These are phyloP conservation scores for Canis aureus DNA, from an alignment of 2,113 vertebrate species.

Conservation along the genomic window DNA sequence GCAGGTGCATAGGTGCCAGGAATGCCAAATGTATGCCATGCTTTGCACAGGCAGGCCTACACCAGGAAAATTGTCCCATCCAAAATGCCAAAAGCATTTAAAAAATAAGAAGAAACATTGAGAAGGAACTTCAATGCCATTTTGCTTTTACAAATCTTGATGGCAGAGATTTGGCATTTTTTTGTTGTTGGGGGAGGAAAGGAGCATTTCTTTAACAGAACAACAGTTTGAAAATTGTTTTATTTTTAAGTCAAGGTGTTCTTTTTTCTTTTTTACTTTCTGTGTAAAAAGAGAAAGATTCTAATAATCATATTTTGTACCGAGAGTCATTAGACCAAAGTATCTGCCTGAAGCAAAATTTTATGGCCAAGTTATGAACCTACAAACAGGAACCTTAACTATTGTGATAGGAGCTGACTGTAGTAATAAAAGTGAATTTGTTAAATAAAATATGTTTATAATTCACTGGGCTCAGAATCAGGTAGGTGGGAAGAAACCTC, in stretches of 20 bases:
- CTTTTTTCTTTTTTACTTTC: conserved; percentile 29
- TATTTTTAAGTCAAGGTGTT: conserved; percentile 56
- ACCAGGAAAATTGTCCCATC: background rate
- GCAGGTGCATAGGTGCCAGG: background rate
- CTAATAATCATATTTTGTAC: conserved; percentile 81
- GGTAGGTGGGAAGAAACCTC: conserved; percentile 79
- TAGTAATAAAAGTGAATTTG: conserved; percentile 84
- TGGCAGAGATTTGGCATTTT: background rate
- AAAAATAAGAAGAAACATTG: background rate
- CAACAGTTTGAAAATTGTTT: conserved; percentile 63
- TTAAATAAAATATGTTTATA: conserved; percentile 86
- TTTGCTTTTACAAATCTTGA: background rate
- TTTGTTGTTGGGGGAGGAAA: background rate
- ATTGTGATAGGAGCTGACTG: conserved; percentile 73
- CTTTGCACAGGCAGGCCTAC: background rate
- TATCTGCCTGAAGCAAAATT: conserved; percentile 79
- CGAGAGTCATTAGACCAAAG: conserved; percentile 78
- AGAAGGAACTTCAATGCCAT: background rate
- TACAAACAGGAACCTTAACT: conserved; percentile 79
- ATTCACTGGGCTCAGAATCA: conserved; percentile 77
- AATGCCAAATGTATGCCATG: background rate
- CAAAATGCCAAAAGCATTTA: background rate
- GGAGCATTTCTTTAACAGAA: conserved; percentile 53
- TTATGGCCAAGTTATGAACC: conserved; percentile 79
- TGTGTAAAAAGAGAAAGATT: conserved; percentile 72